phyloP scores from a whole-genome alignment of 2,113 vertebrate genomes.

The Salvelinus alpinus region DNA sequence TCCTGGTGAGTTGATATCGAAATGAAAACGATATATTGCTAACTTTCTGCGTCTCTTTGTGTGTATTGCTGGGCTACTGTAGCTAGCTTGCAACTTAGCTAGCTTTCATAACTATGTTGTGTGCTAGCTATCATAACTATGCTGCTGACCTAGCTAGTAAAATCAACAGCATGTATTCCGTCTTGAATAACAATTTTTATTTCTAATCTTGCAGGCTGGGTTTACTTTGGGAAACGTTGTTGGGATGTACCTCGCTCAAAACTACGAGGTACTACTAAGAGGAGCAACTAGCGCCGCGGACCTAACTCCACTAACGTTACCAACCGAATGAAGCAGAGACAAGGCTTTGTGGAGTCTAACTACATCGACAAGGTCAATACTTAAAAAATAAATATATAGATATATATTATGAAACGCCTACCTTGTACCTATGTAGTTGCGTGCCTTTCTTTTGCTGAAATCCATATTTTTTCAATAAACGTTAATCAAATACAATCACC shows the following conservation, averaged over 20 bases:
- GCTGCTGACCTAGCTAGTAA: background rate
- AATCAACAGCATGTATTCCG: background rate
- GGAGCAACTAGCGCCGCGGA: background rate
- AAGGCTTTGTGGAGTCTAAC: too few species aligned
- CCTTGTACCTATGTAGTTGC: too few species aligned
- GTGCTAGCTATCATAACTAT: background rate
- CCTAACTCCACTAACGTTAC: too few species aligned
- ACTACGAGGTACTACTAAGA: slow-evolving; percentile 83
- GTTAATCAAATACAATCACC: too few species aligned
- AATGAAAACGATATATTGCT: background rate
- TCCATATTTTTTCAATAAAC: too few species aligned
- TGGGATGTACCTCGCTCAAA: slow-evolving; percentile 97
- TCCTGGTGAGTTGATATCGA: slow-evolving; percentile 66
- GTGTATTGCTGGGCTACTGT: background rate
- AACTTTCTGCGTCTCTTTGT: background rate
- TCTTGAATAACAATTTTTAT: background rate
- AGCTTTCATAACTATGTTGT: background rate
- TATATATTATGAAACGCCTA: too few species aligned
- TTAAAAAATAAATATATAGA: too few species aligned
- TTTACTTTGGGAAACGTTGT: slow-evolving; percentile 94
- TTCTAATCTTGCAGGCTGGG: slow-evolving; percentile 78
- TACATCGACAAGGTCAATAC: too few species aligned
- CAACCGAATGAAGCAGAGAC: too few species aligned
- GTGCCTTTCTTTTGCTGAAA: too few species aligned
- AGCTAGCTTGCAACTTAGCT: background rate